Base-by-base conservation (phyloP, 2,113 vertebrate species). In the Tor tambroides region DNA sequence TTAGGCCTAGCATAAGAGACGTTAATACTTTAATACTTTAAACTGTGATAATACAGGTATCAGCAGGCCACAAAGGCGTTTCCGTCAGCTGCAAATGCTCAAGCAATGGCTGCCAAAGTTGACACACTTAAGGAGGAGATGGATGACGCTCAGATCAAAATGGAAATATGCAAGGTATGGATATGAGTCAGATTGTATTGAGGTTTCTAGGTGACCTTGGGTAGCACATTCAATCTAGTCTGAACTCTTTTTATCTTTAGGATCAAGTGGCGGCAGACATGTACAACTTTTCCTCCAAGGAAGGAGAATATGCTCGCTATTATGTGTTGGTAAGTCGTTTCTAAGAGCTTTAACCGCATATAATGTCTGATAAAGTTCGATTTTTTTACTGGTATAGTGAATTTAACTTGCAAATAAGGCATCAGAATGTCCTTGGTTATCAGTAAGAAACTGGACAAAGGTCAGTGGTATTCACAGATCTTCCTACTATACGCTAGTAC, bases 131-230 rank as follows among this genome's bases (percentile, higher is more conserved):
- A 98, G 89, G 98, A 99, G 61, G 98, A 99, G 93, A 97, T 98
- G 98, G 98, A 99, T 35, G 98, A 99, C 92, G 98, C 98, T 84
- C 96, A 96, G 74, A 99, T 97, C 90, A 99, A 98, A 97, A 97
- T 99, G 56, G 98, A 99, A 88, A 94, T 94, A 83, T 95, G 95
- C 92, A 96, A 96, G 94, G 95, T 95, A 93, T 59, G 67, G 11
- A 5, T 41, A 19, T 6, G 56, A 32, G 28, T 61, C 14, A 2
- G 51, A 72, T 43, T 71, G 80, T 4, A 17, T 30, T 56, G 30
- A 80, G 74, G 46, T 54, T 54, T 74, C 30, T 12, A 46, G 41
- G 54, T 41, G 41, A 41, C 17, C 23, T 46, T 63, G 11, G 30
- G 23, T 43, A 32, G n/a, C 69, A 72, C 30, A 49, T 59, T 38